Evolutionary conservation across 2,797 vertebrate genomes (phyloP), one percentile per base, ranked within the genome.

Genomic region (Phoeniculus purpureus): DNA sequence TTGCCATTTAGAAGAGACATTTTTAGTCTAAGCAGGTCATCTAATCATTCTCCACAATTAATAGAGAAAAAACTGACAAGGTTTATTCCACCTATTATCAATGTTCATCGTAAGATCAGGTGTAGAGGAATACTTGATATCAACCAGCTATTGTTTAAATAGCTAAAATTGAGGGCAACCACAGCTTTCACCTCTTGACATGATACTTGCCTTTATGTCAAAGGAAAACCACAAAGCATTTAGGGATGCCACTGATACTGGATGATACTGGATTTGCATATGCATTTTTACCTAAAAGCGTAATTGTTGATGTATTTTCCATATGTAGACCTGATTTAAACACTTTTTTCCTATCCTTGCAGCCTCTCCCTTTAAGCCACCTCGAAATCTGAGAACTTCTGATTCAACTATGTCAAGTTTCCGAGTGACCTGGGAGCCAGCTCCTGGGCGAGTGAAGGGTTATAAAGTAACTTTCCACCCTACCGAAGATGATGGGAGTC

Each of bases 391-490:
- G 66, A 98, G 98, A 97, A 99, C 99, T 83, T 99, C 99, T 15
- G 99, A 99, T 91, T 98, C 99, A 48, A 98, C 98, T 31, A 99
- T 97, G 97, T 98, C 97, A 90, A 99, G 99, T 82, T 99, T 99
- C 96, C 97, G 99, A 75, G 99, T 99, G 45, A 97, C 98, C 6
- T 99, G 99, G 99, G 99, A 99, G 82, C 98, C 97, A 3, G 98
- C 99, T 2, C 99, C 99, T 0, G 99, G 99, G 3, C 81, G 98
- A 17, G 99, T 99, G 15, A 98, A 95, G 50, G 99, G 99, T 50
- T 99, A 99, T 94, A 99, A 99, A 93, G 98, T 99, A 89, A 99
- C 98, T 23, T 99, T 99, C 88, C 98, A 99, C 81, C 99, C 99
- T 43, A 96, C 96, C 0, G 99, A 96, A 48, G 95, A 98, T 27